Evolutionary conservation across 1,140 invertebrate genomes (phyloP).

Genomic region (Tetragonula clypearis): DNA sequence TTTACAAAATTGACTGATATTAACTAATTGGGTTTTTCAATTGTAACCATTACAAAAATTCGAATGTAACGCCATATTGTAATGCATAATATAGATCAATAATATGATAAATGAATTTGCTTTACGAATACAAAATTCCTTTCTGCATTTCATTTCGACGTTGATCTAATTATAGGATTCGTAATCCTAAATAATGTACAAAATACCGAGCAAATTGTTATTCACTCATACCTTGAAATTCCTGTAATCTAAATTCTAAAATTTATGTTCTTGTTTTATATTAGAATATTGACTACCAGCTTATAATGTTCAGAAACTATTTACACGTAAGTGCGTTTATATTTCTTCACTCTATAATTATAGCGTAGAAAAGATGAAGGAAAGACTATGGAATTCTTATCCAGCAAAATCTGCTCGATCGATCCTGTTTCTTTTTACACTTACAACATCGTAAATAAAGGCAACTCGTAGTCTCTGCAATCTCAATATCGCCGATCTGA

Average conservation of each 20-base stretch:
- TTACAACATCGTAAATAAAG: constrained; percentile 3
- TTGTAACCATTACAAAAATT: too few species aligned
- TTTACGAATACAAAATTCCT: too few species aligned
- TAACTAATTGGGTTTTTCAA: too few species aligned
- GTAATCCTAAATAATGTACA: too few species aligned
- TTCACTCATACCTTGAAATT: not conserved
- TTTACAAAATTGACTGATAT: too few species aligned
- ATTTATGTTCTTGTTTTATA: not conserved
- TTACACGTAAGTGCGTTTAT: not conserved
- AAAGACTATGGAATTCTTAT: not conserved
- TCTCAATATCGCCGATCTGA: not conserved
- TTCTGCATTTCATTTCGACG: too few species aligned
- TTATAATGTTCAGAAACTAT: not conserved
- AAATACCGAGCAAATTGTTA: too few species aligned
- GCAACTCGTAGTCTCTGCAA: not conserved
- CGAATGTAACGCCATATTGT: too few species aligned
- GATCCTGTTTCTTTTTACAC: not conserved
- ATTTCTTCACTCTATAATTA: not conserved
- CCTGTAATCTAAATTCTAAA: not conserved
- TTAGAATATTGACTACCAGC: not conserved
- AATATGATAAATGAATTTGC: too few species aligned
- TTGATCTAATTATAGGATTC: too few species aligned
- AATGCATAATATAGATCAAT: too few species aligned
- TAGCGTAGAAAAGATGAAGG: not conserved
- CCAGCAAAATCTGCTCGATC: too few species aligned